Base-by-base conservation (phyloP, 2,888 invertebrate genomes). In the Apamea epomidion region DNA sequence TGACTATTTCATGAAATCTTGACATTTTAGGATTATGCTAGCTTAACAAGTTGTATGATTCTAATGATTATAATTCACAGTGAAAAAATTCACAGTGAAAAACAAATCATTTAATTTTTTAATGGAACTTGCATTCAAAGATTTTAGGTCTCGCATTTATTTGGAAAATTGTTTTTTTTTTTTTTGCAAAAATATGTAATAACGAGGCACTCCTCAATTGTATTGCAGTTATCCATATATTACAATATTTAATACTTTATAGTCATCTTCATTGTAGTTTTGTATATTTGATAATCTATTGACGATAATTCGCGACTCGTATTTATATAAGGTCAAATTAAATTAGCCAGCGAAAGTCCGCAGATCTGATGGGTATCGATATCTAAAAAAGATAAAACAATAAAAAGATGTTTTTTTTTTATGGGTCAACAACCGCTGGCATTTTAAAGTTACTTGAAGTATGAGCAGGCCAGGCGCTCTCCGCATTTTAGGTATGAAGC, bases 291-390 rank as follows among this genome's bases (percentile, higher is more conserved):
- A 14, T 37, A 65, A 71, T 37, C 45, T 25, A 73, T 42, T 67
- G 68, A 73, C 64, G 16, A 54, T 51, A 72, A 74, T 86, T 83
- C 37, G 64, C 37, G 18, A 68, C 60, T 58, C 6, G 4, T n/a
- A n/a, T 54, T 42, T 70, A 48, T 51, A 32, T 10, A 48, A 12
- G 21, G 1, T 70, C 29, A 25, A 48, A 16, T 70, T 32, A 51
- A 29, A 48, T 29, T 29, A 14, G 0, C 48, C 14, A 51, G 21
- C 4, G 16, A 51, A 21, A 70, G 25, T 70, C 7, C 4, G 0
- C 69, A 48, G 4, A 48, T 4, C 6, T 29, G 29, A 4, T 18
- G n/a, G 10, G n/a, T 68, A 42, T 25, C 10, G 42, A 37, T 14
- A 37, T 12, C 2, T 32, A 12, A 32, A 32, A 6, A 14, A 21